Evolutionary conservation across 1,140 invertebrate genomes (phyloP), one percentile per base, ranked within the genome.

Genomic region (Trachelipus rathkii): DNA sequence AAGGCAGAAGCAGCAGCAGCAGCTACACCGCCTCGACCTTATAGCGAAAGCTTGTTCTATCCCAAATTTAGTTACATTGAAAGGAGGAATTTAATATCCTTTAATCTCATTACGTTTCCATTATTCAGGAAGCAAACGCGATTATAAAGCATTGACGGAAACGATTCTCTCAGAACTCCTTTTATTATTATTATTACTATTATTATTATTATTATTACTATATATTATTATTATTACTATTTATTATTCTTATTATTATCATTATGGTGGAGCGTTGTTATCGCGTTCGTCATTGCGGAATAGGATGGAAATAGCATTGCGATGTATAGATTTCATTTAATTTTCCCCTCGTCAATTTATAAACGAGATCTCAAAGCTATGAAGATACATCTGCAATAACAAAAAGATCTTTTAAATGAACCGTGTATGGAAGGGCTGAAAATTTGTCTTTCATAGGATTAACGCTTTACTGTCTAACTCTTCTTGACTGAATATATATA

Each of bases 1-100:
- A n/a, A n/a, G n/a, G n/a, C n/a, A n/a, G n/a, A n/a, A n/a, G n/a
- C n/a, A n/a, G n/a, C n/a, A n/a, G n/a, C n/a, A n/a, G n/a, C n/a
- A n/a, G n/a, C n/a, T n/a, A n/a, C n/a, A n/a, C n/a, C n/a, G 77
- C 68, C 45, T 67, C 53, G 46, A 44, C 53, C 73, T 69, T 72
- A 72, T 75, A 68, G 77, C n/a, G n/a, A 73, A 44, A 60, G 44
- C 77, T 45, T 44, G 53, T 75, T 69, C 73, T 24, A 71, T 70
- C 76, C 73, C 66, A 78, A 78, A 78, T 75, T 75, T 75, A 75
- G 77, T 78, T 78, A 78, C 77, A 75, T 71, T 78, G 77, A 78
- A 78, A 78, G 77, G 77, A 78, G 77, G 75, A 78, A 78, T 78
- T 78, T 78, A 78, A 78, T 78, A 78, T 78, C 75, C 77, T 74